Evolutionary conservation across 2,888 invertebrate species (phyloP).

Genomic region (Stenotaenia linearis): DNA sequence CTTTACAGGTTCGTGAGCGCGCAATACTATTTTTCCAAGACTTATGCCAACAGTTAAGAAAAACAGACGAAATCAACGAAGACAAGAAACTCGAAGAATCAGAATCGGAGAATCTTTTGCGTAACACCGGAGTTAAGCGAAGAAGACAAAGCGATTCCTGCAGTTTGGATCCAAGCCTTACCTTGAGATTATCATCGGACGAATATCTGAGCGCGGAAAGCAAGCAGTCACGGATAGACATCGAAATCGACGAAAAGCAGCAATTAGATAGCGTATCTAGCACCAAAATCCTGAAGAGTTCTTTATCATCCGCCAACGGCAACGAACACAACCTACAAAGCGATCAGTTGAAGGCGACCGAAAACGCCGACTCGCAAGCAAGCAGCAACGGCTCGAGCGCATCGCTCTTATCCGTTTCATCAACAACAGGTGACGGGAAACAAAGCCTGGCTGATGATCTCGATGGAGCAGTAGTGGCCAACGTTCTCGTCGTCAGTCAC

Average conservation of each 20-base stretch:
- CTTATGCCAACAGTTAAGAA: conserved; percentile 38
- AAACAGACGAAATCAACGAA: conserved; percentile 27
- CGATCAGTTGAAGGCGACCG: background rate
- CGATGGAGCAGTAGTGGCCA: conserved; percentile 40
- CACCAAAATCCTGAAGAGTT: background rate
- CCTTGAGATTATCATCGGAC: background rate
- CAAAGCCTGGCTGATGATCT: conserved; percentile 34
- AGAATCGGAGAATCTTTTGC: background rate
- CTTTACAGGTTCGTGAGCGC: conserved; percentile 37
- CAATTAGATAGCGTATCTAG: background rate
- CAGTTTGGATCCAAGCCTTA: background rate
- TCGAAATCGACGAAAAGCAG: background rate
- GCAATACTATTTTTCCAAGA: conserved; percentile 39
- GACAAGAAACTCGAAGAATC: background rate
- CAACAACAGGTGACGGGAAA: background rate
- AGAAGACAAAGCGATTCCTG: conserved; percentile 29
- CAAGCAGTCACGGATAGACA: background rate
- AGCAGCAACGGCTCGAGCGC: background rate
- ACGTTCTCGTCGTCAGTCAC: conserved; percentile 46
- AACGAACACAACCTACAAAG: background rate
- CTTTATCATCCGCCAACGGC: background rate
- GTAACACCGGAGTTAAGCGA: conserved; percentile 30
- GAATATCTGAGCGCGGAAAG: background rate
- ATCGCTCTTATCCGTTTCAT: background rate
- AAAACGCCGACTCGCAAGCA: background rate